A percentile compares a stretch with the other conserved stretches of the same genome.
phyloP scores from a whole-genome alignment of 2,113 vertebrate genomes.

The Oreochromis niloticus region DNA sequence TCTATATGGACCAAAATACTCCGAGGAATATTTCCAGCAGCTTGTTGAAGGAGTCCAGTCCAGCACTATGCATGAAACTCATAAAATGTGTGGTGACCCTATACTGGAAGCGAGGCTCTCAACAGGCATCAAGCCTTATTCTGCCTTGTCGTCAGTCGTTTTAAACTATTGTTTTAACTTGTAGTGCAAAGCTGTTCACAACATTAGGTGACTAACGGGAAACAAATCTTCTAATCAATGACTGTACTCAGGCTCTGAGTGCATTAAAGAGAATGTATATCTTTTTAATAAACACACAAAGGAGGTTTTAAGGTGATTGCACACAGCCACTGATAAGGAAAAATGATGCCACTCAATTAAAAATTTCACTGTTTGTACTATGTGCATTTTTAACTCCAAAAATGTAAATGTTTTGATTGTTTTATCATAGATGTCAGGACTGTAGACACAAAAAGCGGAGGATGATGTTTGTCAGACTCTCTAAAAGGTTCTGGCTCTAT shows the following conservation, averaged over 20 bases:
- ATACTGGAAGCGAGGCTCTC: neutral
- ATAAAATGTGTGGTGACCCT: neutral
- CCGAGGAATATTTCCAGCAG: neutral
- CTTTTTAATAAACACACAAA: neutral
- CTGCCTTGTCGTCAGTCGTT: neutral
- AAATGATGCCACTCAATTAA: neutral
- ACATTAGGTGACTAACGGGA: neutral
- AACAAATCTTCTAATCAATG: neutral
- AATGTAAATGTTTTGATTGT: slow-evolving; percentile 27
- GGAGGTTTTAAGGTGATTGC: neutral
- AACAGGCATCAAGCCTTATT: neutral
- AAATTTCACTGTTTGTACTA: neutral
- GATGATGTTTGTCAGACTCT: neutral
- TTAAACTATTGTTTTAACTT: neutral
- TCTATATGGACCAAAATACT: accelerated
- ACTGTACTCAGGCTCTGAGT: neutral
- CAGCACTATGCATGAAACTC: neutral
- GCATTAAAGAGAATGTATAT: neutral
- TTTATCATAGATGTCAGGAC: neutral
- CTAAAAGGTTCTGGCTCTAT: neutral
- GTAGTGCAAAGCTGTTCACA: neutral
- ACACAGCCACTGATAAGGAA: neutral
- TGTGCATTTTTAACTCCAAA: neutral
- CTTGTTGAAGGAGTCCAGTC: neutral
- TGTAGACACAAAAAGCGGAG: neutral